Evolutionary conservation across 2,113 vertebrate genomes (phyloP), one percentile per base, ranked within the genome.

Genomic region (Sinocyclocheilus anophthalmus): DNA sequence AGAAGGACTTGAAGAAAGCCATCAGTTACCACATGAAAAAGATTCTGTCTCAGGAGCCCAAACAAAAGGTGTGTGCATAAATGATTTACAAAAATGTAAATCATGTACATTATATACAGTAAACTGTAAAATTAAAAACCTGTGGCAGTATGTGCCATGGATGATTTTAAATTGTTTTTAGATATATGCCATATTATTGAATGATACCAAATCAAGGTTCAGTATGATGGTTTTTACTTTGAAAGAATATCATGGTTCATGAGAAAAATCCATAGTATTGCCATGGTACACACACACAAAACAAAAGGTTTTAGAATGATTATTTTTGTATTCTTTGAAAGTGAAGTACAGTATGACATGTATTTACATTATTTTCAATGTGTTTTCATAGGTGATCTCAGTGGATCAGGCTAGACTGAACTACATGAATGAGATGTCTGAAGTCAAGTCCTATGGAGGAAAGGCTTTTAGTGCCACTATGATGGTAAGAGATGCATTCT

Each of bases 1-100:
- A 97, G 84, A 99, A 99, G 88, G 98, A 99, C 88, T 96, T 99
- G 89, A 97, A 95, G 93, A 99, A 99, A 90, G 97, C 98, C 88
- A 96, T 99, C 48, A 93, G 93, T 87, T 98, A 96, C 93, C 98
- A 99, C 91, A 96, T 99, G 95, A 99, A 99, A 93, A 95, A 96
- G 91, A 96, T 96, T 92, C 96, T 98, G 20, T 91, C 95, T 42
- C 91, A 96, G 73, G 97, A 99, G 83, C 96, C 97, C 87, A 96
- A 97, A 88, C 97, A 96, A 88, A 98, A 97, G 95, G 96, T 96
- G 92, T 76, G 57, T 86, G 30, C 30, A 24, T 30, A 30, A 30
- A 30, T 30, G 30, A 30, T 30, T 30, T 30, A 30, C 30, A 30
- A 30, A 37, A 61, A 50, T 33, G 4, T 67, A 50, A 20, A 63